Evolutionary conservation across 2,888 invertebrate genomes (phyloP), one percentile per base, ranked within the genome.

Genomic region (Taenaris catops): DNA sequence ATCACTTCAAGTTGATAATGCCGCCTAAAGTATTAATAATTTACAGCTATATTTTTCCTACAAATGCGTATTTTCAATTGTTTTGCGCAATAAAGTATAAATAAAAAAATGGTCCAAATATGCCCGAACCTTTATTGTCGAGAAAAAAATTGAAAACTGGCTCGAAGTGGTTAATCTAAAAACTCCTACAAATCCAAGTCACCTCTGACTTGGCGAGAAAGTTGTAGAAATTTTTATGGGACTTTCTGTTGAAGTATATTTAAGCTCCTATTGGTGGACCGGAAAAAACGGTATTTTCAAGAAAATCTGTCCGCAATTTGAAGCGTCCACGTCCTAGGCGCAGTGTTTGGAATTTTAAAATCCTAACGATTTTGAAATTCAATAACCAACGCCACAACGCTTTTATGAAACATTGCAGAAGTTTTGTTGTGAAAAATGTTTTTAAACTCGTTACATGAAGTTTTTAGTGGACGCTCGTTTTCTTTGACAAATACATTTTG

Each of bases 271-370:
- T 32, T 25, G 6, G 10, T 18, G 5, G 25, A 17, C 4, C 16
- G 8, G 6, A 18, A 32, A 32, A 16, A n/a, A 12, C 21, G 16
- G 4, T 10, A 31, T 16, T 23, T 31, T 31, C 23, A 31, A 23
- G 24, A 18, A 11, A 32, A 25, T 32, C 24, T 32, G 24, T 24
- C 14, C 21, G 6, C 14, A 18, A 14, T 23, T 32, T 32, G 32
- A 24, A 25, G 32, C 17, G 11, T 31, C 23, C 25, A 8, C 32
- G 25, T 25, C 8, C 24, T 7, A n/a, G 11, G 12, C 24, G 32
- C 3, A 19, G 19, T 19, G 19, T n/a, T 19, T 19, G 19, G 38
- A 38, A 41, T 41, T 41, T 41, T 41, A 37, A 41, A 41, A 41
- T 33, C 32, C 19, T 31, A 19, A 32, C 21, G 25, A 24, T 32